phyloP scores from a whole-genome alignment of 2,113 vertebrate genomes.

The Egretta garzetta region DNA sequence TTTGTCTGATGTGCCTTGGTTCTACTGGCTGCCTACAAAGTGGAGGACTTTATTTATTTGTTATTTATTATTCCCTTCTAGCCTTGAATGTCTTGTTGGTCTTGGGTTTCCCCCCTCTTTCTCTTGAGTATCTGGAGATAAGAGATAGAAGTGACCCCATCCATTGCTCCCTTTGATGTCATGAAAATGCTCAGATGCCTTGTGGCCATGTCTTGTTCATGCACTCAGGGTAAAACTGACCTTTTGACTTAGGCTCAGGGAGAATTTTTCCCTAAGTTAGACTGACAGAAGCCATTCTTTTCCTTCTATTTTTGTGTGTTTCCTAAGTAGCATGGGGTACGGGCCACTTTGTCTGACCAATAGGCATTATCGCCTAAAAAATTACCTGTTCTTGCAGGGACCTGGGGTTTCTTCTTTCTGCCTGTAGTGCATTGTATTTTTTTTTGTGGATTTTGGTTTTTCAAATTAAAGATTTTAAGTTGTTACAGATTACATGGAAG shows the following conservation, averaged over 20 bases:
- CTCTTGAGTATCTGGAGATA: background rate
- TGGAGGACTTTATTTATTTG: background rate
- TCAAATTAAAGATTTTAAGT: conserved; percentile 70
- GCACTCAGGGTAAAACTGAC: background rate
- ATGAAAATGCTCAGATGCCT: background rate
- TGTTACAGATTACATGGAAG: conserved; percentile 61
- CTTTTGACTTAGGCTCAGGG: background rate
- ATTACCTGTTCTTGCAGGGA: conserved; percentile 38
- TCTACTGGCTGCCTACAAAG: background rate
- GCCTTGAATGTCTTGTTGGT: background rate
- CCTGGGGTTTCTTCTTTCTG: conserved; percentile 12
- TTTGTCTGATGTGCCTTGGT: background rate
- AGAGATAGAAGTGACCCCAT: background rate
- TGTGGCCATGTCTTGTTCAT: background rate
- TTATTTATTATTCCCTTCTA: background rate
- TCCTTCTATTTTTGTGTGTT: background rate
- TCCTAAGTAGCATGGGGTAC: background rate
- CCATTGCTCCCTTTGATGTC: background rate
- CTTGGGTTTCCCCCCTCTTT: fast-evolving
- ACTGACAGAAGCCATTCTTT: background rate
- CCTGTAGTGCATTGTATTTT: conserved; percentile 19
- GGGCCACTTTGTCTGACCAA: background rate
- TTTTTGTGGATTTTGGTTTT: conserved; percentile 64
- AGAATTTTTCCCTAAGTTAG: background rate
- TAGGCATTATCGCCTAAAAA: background rate